Percentiles rank a stretch among this genome's conserved stretches.
These are phyloP conservation scores for Andrena dorsata DNA, from an alignment of 2,888 invertebrate species.

Conservation along the genomic window DNA sequence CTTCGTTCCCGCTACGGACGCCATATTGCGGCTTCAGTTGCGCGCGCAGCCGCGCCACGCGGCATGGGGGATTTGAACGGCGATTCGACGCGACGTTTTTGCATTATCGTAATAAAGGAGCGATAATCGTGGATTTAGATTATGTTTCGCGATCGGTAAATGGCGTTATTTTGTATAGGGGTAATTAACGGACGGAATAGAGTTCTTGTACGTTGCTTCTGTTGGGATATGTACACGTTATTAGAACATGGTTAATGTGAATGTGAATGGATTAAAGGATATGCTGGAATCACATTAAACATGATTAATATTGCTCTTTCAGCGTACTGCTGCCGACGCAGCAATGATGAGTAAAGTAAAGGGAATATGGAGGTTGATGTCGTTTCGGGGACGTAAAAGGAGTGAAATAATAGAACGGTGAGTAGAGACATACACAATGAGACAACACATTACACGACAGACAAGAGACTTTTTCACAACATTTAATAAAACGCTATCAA, in stretches of 20 bases:
- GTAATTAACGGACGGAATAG: neutral
- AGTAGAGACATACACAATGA: slow-evolving; percentile 57
- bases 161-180: neutral
- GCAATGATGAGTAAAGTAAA: neutral
- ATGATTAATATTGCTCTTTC: neutral
- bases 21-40: slow-evolving; percentile 29
- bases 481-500: slow-evolving; percentile 85
- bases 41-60: slow-evolving; percentile 19
- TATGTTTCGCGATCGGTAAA: neutral
- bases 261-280: neutral
- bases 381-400: neutral
- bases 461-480: slow-evolving; percentile 77
- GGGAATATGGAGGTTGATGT: slow-evolving; percentile 1
- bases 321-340: neutral
- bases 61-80: slow-evolving; percentile 15
- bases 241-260: neutral
- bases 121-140: neutral
- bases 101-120: neutral
- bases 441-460: slow-evolving; percentile 70
- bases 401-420: slow-evolving; percentile 33
- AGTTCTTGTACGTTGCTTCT: slow-evolving; percentile 7
- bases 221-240: neutral
- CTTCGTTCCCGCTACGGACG: slow-evolving; percentile 42
- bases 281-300: neutral
- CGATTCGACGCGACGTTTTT: neutral